Percentiles rank a stretch among this genome's conserved stretches.
phyloP scores from a whole-genome alignment of 1,140 invertebrate genomes.

The Bombus ignitus region DNA sequence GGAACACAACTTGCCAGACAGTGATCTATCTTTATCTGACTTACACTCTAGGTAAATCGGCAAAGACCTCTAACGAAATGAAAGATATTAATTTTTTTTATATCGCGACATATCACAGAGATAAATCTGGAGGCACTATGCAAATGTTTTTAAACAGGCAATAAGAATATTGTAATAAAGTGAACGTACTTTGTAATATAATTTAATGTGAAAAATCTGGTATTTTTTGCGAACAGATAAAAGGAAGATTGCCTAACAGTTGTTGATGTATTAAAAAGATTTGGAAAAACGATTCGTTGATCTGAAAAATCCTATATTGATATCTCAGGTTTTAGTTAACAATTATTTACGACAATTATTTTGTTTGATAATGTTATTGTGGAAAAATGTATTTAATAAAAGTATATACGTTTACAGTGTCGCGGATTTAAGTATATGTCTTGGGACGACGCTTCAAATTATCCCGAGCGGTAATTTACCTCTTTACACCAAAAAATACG shows the following conservation, averaged over 20 bases:
- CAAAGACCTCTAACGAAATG: neutral
- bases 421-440: slow-evolving; percentile 95
- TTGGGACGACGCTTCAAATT: slow-evolving; percentile 99
- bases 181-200: neutral
- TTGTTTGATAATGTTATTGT: neutral
- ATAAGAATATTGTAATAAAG: neutral
- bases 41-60: slow-evolving; percentile 91
- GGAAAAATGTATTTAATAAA: slow-evolving; percentile 4
- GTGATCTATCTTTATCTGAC: slow-evolving; percentile 93
- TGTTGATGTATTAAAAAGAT: slow-evolving; percentile 36
- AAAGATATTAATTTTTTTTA: neutral
- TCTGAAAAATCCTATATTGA: slow-evolving; percentile 24
- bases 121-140: neutral
- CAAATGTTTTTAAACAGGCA: neutral
- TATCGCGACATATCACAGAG: neutral
- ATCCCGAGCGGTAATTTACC: slow-evolving; percentile 98
- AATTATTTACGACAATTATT: slow-evolving; percentile 42
- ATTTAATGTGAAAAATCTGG: slow-evolving; percentile 29
- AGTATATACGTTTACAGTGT: slow-evolving; percentile 84
- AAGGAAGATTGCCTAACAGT: slow-evolving; percentile 30
- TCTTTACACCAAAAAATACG: slow-evolving; percentile 92
- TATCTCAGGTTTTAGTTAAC: slow-evolving; percentile 45
- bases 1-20: slow-evolving; percentile 96
- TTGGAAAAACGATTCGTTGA: slow-evolving; percentile 24
- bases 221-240: slow-evolving; percentile 36